A percentile compares a stretch with the other conserved stretches of the same genome.
Conservation (phyloP, 2,797 vertebrate species). For the Falco naumanni region DNA sequence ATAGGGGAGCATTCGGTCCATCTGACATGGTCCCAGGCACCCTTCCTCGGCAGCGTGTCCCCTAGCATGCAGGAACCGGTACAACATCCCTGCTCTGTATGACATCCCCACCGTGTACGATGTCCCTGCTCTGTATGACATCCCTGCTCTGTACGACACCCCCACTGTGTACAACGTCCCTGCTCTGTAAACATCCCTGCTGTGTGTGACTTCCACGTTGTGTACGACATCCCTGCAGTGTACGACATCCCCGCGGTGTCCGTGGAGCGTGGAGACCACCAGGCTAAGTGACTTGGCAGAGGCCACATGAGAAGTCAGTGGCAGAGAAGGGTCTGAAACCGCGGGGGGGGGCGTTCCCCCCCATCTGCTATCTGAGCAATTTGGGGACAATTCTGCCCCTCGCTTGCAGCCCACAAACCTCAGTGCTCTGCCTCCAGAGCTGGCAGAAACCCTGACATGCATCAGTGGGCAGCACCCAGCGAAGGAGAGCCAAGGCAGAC, state of each 20-base stretch:
- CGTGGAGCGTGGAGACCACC: accelerated
- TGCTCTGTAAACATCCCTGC: not conserved
- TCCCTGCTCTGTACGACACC: too few species aligned
- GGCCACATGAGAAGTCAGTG: not conserved
- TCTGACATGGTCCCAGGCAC: accelerated
- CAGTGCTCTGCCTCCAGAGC: not conserved
- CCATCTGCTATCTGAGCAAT: not conserved
- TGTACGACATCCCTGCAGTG: too few species aligned
- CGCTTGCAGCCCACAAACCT: not conserved
- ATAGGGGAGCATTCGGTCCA: accelerated
- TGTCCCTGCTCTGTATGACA: too few species aligned
- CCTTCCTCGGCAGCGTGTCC: accelerated
- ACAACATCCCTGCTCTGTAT: not conserved
- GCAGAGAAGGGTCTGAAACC: not conserved
- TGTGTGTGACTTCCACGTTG: not conserved
- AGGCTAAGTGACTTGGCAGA: not conserved
- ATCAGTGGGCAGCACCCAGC: not conserved
- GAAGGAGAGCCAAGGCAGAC: not conserved
- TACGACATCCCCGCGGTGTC: accelerated
- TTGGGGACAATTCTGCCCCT: not conserved
- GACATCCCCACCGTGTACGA: not conserved
- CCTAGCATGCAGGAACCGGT: accelerated
- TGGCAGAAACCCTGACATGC: not conserved
- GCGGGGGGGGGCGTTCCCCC: too few species aligned
- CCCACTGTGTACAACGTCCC: accelerated